Evolutionary conservation across 1,140 invertebrate species (phyloP).

Genomic region (Parapsyche elsis): DNA sequence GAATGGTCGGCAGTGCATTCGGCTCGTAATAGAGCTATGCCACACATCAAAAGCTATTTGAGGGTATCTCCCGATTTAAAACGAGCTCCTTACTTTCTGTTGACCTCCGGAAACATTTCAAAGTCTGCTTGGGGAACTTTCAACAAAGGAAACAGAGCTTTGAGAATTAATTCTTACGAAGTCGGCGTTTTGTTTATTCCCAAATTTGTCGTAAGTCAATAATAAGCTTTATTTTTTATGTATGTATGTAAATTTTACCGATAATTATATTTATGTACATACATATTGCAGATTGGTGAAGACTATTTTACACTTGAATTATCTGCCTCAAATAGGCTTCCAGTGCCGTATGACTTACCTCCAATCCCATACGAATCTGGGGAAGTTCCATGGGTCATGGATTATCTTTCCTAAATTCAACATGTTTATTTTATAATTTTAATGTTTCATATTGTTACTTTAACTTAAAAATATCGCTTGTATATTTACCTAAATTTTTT

Average conservation of each 20-base stretch:
- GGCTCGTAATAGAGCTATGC: conserved; percentile 81
- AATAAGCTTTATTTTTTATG: conserved; percentile 15
- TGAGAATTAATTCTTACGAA: conserved; percentile 90
- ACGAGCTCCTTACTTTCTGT: conserved; percentile 80
- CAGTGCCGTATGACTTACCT: conserved; percentile 63
- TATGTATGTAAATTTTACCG: background rate
- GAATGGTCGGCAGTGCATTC: conserved; percentile 83
- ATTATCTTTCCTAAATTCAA: conserved; percentile 39
- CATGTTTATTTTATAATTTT: background rate
- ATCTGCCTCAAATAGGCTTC: conserved; percentile 56
- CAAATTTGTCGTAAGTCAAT: conserved; percentile 77
- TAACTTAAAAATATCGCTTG: too few species aligned
- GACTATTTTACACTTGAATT: conserved; percentile 60
- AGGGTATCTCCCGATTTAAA: conserved; percentile 76
- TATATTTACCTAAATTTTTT: too few species aligned
- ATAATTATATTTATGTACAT: background rate
- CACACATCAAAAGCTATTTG: conserved; percentile 94
- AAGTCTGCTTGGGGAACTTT: conserved; percentile 93
- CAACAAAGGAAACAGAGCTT: conserved; percentile 73
- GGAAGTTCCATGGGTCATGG: conserved; percentile 61
- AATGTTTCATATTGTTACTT: background rate
- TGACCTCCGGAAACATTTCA: conserved; percentile 94
- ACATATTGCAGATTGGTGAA: conserved; percentile 60
- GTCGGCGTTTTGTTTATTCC: conserved; percentile 92
- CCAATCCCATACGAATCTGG: conserved; percentile 60